Evolutionary conservation across 2,113 vertebrate species (phyloP).

Genomic region (Noturus placidus): DNA sequence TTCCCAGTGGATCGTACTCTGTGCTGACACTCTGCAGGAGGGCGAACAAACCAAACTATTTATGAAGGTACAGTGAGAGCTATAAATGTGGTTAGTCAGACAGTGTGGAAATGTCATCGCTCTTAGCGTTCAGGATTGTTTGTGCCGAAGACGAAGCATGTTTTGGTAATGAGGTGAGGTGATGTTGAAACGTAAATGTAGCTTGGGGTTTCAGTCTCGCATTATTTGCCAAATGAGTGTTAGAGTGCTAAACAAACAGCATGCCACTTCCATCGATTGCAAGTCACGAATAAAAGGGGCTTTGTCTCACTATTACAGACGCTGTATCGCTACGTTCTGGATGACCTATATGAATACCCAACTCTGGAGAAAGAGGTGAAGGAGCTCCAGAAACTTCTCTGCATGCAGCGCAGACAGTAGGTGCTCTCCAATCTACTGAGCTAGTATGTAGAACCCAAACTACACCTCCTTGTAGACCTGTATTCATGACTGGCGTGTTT

Average conservation of each 20-base stretch:
- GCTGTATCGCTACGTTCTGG: constrained; percentile 86
- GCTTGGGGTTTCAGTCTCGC: background rate
- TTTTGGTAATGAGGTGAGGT: constrained; percentile 1
- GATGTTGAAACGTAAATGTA: background rate
- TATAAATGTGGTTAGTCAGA: background rate
- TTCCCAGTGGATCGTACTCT: constrained; percentile 88
- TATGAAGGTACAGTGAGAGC: constrained; percentile 80
- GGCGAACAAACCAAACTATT: constrained; percentile 90
- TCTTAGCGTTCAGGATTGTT: constrained; percentile 13
- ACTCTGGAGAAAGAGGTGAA: constrained; percentile 87
- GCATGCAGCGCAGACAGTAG: constrained; percentile 91
- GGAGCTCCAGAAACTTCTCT: constrained; percentile 90
- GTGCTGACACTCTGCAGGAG: constrained; percentile 86
- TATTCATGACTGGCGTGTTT: background rate
- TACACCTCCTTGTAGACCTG: background rate
- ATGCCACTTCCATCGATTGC: background rate
- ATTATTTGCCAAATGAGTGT: background rate
- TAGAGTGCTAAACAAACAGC: background rate
- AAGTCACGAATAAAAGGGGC: background rate
- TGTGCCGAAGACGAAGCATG: background rate
- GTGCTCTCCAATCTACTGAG: constrained; percentile 55
- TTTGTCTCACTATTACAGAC: constrained; percentile 73
- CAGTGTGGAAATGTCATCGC: background rate
- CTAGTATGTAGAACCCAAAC: background rate
- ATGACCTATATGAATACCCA: constrained; percentile 92